Conservation (phyloP, 2,113 vertebrate species). For the Osmerus eperlanus region DNA sequence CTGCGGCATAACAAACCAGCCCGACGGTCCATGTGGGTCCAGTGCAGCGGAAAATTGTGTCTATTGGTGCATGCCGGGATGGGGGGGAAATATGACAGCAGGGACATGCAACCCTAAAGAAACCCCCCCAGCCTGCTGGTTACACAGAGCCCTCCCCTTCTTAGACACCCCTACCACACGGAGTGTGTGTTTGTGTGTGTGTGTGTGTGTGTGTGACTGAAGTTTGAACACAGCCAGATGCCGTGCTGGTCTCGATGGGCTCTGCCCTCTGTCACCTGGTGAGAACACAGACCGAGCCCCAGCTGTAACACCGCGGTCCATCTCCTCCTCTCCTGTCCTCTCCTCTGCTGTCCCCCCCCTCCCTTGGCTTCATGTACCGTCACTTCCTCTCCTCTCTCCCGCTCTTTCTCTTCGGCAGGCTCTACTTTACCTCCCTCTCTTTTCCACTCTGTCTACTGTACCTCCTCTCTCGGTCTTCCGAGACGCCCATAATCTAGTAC, state of each 20-base stretch:
- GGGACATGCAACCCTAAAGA: slow-evolving; percentile 72
- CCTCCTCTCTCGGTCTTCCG: no score
- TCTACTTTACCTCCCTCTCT: no score
- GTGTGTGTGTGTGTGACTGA: not conserved
- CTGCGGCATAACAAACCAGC: slow-evolving; percentile 51
- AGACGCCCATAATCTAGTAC: no score
- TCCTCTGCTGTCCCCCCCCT: not conserved
- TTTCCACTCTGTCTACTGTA: no score
- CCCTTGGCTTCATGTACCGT: no score
- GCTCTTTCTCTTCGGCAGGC: no score
- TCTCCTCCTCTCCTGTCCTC: not conserved
- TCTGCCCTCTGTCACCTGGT: not conserved
- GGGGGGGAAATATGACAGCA: slow-evolving; percentile 61
- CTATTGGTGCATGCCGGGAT: slow-evolving; percentile 66
- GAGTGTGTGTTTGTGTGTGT: not conserved
- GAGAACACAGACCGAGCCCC: not conserved
- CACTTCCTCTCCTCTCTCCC: no score
- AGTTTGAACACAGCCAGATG: not conserved
- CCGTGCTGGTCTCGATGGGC: not conserved
- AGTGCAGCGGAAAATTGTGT: slow-evolving; percentile 71
- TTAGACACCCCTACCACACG: slow-evolving; percentile 1
- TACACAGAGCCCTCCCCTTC: slow-evolving; percentile 15
- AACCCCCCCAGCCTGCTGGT: slow-evolving; percentile 62
- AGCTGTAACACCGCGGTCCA: not conserved
- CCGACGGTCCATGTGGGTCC: slow-evolving; percentile 48